Conservation (phyloP, 2,888 invertebrate species). For the Polylopha cassiicola region DNA sequence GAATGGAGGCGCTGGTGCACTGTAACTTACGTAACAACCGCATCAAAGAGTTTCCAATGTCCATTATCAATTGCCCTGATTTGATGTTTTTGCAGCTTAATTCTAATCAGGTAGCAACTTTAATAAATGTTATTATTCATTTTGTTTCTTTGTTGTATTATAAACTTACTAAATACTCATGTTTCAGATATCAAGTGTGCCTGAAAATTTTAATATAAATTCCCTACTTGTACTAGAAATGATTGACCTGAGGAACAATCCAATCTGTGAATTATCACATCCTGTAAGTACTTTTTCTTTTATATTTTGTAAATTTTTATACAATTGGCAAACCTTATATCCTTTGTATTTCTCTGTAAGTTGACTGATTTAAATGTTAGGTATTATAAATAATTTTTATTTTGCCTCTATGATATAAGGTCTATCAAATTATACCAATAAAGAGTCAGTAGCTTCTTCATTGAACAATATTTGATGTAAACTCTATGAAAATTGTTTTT, state of each 20-base stretch:
- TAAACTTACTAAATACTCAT: not conserved
- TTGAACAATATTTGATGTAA: too few relatives aligned
- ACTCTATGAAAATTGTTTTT: too few relatives aligned
- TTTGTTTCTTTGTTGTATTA: conserved; percentile 1
- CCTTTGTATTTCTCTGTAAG: too few relatives aligned
- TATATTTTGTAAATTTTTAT: not conserved
- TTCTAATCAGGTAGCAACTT: conserved; percentile 56
- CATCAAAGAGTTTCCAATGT: conserved; percentile 69
- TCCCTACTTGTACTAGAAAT: conserved; percentile 59
- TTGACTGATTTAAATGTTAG: too few relatives aligned
- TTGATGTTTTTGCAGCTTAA: conserved; percentile 76
- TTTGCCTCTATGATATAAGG: not conserved
- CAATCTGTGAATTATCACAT: conserved; percentile 60
- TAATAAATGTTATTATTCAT: not conserved
- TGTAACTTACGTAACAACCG: conserved; percentile 79
- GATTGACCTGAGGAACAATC: conserved; percentile 74
- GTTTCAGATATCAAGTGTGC: conserved; percentile 53
- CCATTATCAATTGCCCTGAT: conserved; percentile 58
- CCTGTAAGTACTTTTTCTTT: conserved; percentile 42
- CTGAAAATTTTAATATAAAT: conserved; percentile 49
- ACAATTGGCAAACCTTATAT: too few relatives aligned
- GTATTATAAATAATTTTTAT: too few relatives aligned
- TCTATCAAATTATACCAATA: too few relatives aligned
- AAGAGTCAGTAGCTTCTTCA: too few relatives aligned
- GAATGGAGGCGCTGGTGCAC: conserved; percentile 76